Base-by-base conservation (phyloP, 2,888 invertebrate species). In the Acronicta aceris region DNA sequence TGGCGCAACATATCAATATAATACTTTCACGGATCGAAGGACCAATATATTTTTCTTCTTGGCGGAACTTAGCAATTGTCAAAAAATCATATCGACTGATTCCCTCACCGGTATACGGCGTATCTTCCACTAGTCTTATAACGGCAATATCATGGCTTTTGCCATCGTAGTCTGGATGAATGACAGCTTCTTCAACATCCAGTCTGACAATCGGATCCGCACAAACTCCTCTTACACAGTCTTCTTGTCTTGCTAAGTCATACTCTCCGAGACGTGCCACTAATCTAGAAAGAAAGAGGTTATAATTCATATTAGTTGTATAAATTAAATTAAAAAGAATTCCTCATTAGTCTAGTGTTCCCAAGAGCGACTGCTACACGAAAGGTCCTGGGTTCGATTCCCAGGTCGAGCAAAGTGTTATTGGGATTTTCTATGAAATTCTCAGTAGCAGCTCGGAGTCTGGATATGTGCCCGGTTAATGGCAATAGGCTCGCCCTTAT, bases 141-240 rank as follows among this genome's bases (percentile, higher is more conserved):
- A 89, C 63, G 2, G 89, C 89, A 13, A 89, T 78, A 36, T 89
- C 89, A 15, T 87, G 74, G 2, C 75, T 75, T 4, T 52, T 70
- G 0, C 76, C 79, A 17, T 82, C 75, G 56, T 82, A 87, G 0
- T 65, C 77, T 0, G 83, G 82, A 30, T 87, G 86, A 0, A 82
- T 64, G 27, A 78, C 27, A 8, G 78, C 60, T 0, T 78, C 58
- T n/a, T 63, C 69, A 0, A 88, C 75, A 0, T 79, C 66, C 0
- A 85, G 57, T 6, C 70, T 62, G 1, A 80, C 51, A 0, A 81
- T 59, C 0, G 75, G 71, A 6, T 85, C 81, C 3, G 82, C 78
- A 69, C 86, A 85, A 0, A 84, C 69, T 1, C 66, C 81, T 5
- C 59, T 52, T 0, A 80, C 45, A 30, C 83, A 83, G 50, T 86